These are phyloP conservation scores for Dendrolimus kikuchii DNA, from an alignment of 1,140 invertebrate genomes.

Conservation along the genomic window DNA sequence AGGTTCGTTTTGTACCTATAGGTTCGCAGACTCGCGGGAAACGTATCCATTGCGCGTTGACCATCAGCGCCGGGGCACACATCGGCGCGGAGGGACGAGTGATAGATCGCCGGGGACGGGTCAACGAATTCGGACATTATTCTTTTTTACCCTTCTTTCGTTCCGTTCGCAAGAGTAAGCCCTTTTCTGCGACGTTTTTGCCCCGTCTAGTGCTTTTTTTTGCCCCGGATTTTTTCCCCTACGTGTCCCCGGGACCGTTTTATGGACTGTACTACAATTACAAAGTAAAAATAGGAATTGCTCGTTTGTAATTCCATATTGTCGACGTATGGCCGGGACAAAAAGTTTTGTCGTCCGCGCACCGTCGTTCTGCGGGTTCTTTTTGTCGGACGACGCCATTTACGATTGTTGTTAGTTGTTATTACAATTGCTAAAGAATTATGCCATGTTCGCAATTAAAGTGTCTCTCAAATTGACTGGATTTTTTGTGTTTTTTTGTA, in stretches of 20 bases:
- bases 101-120: slow-evolving; percentile 81
- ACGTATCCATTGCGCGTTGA: too few species aligned
- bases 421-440: too few species aligned
- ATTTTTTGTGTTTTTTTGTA: too few species aligned
- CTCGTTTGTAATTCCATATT: slow-evolving; percentile 48
- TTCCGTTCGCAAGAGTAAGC: slow-evolving; percentile 67
- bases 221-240: slow-evolving; percentile 20
- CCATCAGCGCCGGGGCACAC: slow-evolving; percentile 18
- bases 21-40: too few species aligned
- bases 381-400: too few species aligned
- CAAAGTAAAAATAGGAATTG: slow-evolving; percentile 62
- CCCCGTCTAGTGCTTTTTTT: slow-evolving; percentile 50
- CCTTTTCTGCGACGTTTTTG: slow-evolving; percentile 66
- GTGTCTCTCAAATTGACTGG: too few species aligned
- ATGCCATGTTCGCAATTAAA: too few species aligned
- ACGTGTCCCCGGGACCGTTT: slow-evolving; percentile 37
- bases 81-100: slow-evolving; percentile 63
- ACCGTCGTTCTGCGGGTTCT: too few species aligned
- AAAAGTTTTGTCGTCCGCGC: slow-evolving; percentile 8
- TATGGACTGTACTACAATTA: slow-evolving; percentile 67
- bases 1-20: too few species aligned
- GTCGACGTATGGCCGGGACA: slow-evolving; percentile 25
- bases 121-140: slow-evolving; percentile 84
- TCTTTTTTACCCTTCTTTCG: slow-evolving; percentile 76
- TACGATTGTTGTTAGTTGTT: too few species aligned